Evolutionary conservation across 2,797 vertebrate genomes (phyloP).

Genomic region (Oreochromis grahami): DNA sequence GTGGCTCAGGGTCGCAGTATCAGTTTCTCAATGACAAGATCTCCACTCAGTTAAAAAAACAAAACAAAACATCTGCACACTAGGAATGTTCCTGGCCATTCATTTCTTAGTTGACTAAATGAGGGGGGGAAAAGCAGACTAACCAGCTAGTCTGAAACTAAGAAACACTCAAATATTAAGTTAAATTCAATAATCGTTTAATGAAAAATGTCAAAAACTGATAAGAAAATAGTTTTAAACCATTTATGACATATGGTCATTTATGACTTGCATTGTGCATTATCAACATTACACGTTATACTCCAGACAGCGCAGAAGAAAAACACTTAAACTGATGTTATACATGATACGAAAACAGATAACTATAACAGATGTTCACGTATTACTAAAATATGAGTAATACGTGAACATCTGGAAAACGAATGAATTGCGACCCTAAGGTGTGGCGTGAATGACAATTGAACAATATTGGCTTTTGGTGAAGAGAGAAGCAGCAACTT

Average conservation of each 20-base stretch:
- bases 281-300: background rate
- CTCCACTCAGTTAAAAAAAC: background rate
- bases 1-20: background rate
- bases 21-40: background rate
- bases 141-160: background rate
- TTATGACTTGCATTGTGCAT: background rate
- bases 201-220: background rate
- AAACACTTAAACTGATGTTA: background rate
- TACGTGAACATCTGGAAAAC: background rate
- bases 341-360: background rate
- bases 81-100: background rate
- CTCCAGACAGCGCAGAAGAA: background rate
- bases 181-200: background rate
- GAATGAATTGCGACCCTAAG: background rate
- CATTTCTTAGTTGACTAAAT: background rate
- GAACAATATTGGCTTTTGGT: background rate
- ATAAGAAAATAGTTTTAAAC: background rate
- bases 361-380: background rate
- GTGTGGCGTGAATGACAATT: background rate
- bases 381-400: background rate
- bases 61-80: background rate
- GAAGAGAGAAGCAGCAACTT: background rate
- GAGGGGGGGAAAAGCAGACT: accelerated
- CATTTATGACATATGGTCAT: background rate
- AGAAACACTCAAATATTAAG: background rate